Percentiles rank a stretch among this genome's conserved stretches.
These are phyloP conservation scores for Tiliacea aurago DNA, from an alignment of 2,888 invertebrate genomes.

Conservation along the genomic window DNA sequence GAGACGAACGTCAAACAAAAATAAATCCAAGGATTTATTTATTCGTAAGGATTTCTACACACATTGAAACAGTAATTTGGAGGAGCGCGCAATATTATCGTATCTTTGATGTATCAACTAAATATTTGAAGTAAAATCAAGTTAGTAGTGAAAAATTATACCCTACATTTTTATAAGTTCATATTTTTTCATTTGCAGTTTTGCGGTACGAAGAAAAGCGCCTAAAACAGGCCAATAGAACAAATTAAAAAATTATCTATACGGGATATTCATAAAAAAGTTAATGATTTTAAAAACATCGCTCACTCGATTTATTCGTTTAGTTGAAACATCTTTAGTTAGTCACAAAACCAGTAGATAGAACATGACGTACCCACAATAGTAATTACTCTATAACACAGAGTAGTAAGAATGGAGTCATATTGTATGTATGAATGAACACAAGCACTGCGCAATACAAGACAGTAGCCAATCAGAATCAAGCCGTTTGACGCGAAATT, in stretches of 20 bases:
- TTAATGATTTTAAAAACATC: background rate
- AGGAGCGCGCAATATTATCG: too few relatives aligned
- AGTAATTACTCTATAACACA: conserved; percentile 2
- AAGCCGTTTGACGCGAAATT: conserved; percentile 6
- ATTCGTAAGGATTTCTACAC: too few relatives aligned
- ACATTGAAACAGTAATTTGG: too few relatives aligned
- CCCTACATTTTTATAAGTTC: too few relatives aligned
- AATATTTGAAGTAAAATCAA: background rate
- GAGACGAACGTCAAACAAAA: too few relatives aligned
- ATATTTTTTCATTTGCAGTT: too few relatives aligned
- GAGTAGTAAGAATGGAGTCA: conserved; percentile 21
- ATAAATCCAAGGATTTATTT: too few relatives aligned
- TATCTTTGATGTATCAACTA: conserved; percentile 37
- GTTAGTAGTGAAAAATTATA: background rate
- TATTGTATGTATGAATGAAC: background rate
- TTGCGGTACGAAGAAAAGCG: background rate
- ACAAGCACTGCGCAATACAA: background rate
- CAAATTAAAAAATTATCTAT: background rate
- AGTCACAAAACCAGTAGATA: conserved; percentile 16
- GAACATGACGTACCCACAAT: background rate
- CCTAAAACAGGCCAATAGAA: background rate
- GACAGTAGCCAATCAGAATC: conserved; percentile 3
- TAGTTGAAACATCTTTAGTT: conserved; percentile 38
- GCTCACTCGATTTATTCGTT: background rate
- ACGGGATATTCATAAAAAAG: background rate